Percentiles rank a stretch among this genome's conserved stretches.
These are phyloP conservation scores for Cyclopterus lumpus DNA, from an alignment of 2,797 vertebrate species.

Conservation along the genomic window DNA sequence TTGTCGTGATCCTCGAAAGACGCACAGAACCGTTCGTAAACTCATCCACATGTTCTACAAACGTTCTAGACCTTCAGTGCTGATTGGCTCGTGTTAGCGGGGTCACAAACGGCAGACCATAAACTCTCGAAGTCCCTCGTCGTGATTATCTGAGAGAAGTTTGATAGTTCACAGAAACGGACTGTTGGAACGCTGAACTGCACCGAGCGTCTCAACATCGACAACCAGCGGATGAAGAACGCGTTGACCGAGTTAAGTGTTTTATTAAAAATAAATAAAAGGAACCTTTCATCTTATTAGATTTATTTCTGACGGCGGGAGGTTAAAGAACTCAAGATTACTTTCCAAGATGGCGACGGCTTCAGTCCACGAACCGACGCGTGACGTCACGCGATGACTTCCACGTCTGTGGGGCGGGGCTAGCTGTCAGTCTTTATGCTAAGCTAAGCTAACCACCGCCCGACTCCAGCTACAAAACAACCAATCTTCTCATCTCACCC, in stretches of 20 bases:
- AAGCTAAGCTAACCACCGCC: background rate
- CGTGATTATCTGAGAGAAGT: conserved; percentile 68
- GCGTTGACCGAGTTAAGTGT: no score
- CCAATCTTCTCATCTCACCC: no score
- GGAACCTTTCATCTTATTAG: no score
- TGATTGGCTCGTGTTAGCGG: background rate
- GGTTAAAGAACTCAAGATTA: no score
- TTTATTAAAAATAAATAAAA: no score
- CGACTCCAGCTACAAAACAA: background rate
- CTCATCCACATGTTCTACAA: background rate
- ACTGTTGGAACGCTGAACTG: conserved; percentile 28
- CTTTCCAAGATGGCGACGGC: background rate
- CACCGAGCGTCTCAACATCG: background rate
- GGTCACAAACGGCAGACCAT: background rate
- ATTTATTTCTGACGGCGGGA: no score
- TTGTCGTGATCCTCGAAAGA: no score
- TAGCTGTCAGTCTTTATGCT: background rate
- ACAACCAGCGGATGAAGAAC: no score
- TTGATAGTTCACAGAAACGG: conserved; percentile 62
- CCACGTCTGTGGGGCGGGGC: background rate
- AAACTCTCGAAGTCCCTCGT: conserved; percentile 2
- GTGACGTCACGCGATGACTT: background rate
- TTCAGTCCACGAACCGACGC: no score
- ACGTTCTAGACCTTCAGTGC: background rate
- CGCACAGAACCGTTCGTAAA: background rate